Evolutionary conservation across 2,888 invertebrate genomes (phyloP).

Genomic region (Dexiosoma caninum): DNA sequence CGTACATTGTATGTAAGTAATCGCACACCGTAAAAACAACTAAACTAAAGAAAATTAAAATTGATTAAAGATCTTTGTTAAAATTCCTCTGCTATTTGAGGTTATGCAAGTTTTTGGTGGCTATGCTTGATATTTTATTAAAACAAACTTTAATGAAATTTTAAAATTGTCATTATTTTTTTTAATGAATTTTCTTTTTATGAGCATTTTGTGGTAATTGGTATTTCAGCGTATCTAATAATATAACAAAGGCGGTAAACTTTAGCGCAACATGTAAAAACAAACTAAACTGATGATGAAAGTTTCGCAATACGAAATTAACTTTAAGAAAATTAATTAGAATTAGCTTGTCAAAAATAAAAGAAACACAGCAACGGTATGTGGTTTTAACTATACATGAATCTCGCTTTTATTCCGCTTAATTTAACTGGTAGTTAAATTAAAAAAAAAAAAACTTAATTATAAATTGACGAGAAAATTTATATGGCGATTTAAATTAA

Average conservation of each 20-base stretch:
- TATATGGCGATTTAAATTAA: no score
- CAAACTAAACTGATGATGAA: conserved; percentile 15
- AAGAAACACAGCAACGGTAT: background rate
- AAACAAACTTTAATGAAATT: conserved; percentile 48
- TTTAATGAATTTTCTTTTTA: conserved; percentile 60
- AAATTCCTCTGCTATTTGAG: conserved; percentile 60
- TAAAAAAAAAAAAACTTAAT: conserved; percentile 24
- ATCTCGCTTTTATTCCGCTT: conserved; percentile 1
- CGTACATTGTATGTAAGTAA: conserved; percentile 45
- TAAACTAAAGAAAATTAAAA: conserved; percentile 45
- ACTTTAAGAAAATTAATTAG: conserved; percentile 23
- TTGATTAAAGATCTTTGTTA: conserved; percentile 64
- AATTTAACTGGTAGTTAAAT: background rate
- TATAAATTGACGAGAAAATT: background rate
- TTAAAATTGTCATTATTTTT: conserved; percentile 58
- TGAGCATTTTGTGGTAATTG: conserved; percentile 50
- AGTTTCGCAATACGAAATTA: background rate
- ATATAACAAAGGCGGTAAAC: conserved; percentile 1
- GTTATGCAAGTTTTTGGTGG: conserved; percentile 58
- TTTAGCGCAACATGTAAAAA: background rate
- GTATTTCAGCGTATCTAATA: conserved; percentile 6
- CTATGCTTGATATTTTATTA: background rate
- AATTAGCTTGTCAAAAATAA: background rate
- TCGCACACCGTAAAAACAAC: conserved; percentile 5
- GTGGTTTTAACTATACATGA: background rate